Conservation (phyloP, 2,888 invertebrate genomes). For the Helleia helle region DNA sequence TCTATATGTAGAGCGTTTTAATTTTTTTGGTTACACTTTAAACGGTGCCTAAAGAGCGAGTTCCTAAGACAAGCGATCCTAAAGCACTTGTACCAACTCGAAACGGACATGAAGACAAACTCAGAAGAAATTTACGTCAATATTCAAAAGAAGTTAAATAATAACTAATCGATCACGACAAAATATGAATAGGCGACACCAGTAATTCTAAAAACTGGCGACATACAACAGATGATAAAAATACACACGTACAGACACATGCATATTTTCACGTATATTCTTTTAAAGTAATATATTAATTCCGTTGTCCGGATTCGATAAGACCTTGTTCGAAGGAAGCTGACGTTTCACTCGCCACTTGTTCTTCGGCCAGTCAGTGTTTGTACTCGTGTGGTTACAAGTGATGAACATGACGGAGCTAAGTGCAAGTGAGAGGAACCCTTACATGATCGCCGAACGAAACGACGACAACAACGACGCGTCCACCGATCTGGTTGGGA, state of each 20-base stretch:
- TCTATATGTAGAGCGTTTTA: no score
- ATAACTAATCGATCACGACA: no score
- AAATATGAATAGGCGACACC: no score
- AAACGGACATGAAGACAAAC: no score
- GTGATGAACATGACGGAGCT: constrained; percentile 30
- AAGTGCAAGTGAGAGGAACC: constrained; percentile 3
- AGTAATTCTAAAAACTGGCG: no score
- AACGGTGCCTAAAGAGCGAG: no score
- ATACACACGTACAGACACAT: constrained; percentile 2
- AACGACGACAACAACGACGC: constrained; percentile 9
- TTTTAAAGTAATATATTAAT: constrained; percentile 1
- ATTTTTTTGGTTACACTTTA: no score
- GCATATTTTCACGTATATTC: constrained; percentile 1
- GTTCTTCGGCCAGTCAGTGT: constrained; percentile 28
- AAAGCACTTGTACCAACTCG: no score
- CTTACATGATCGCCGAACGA: constrained; percentile 6
- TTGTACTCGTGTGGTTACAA: constrained; percentile 17
- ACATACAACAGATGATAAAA: no score
- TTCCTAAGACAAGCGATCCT: no score
- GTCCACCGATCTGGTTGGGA: constrained; percentile 6
- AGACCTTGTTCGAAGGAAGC: constrained; percentile 50
- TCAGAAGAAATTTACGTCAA: no score
- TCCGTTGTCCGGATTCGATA: constrained; percentile 19
- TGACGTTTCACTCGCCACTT: constrained; percentile 28
- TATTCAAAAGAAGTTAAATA: no score